Conservation (phyloP, 2,888 invertebrate species). For the Lasioglossum morio region DNA sequence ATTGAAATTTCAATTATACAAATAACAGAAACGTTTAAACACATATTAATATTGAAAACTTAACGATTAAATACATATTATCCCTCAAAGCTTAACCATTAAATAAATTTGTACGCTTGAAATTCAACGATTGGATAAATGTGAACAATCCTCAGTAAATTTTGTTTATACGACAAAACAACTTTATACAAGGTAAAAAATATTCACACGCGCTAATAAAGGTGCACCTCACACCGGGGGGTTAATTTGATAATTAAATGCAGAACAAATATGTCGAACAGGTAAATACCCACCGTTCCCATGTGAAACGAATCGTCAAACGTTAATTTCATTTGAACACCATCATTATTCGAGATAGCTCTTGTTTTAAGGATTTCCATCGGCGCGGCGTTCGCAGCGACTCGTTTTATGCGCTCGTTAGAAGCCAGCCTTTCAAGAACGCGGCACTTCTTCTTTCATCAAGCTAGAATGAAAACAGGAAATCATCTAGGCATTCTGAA, state of each 20-base stretch:
- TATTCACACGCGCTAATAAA: too few relatives aligned
- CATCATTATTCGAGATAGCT: neutral
- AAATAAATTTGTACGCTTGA: too few relatives aligned
- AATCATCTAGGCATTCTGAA: slow-evolving; percentile 25
- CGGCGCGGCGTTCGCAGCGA: neutral
- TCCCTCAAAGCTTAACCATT: too few relatives aligned
- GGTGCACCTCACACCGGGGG: too few relatives aligned
- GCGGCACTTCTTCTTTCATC: slow-evolving; percentile 29
- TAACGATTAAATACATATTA: too few relatives aligned
- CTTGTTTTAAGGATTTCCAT: neutral
- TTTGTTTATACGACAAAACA: neutral
- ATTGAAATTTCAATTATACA: too few relatives aligned
- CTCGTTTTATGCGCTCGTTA: slow-evolving; percentile 46
- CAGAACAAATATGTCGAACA: neutral
- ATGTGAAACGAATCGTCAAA: neutral
- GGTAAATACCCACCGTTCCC: neutral
- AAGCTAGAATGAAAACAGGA: slow-evolving; percentile 26
- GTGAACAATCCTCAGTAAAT: neutral
- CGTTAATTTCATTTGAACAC: neutral
- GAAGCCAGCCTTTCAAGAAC: slow-evolving; percentile 15
- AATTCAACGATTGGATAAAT: too few relatives aligned
- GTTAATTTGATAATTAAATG: neutral
- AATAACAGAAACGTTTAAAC: too few relatives aligned
- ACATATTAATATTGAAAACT: too few relatives aligned
- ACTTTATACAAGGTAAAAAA: neutral